Conservation (phyloP, 1,140 invertebrate species). For the Subanguina moxae region DNA sequence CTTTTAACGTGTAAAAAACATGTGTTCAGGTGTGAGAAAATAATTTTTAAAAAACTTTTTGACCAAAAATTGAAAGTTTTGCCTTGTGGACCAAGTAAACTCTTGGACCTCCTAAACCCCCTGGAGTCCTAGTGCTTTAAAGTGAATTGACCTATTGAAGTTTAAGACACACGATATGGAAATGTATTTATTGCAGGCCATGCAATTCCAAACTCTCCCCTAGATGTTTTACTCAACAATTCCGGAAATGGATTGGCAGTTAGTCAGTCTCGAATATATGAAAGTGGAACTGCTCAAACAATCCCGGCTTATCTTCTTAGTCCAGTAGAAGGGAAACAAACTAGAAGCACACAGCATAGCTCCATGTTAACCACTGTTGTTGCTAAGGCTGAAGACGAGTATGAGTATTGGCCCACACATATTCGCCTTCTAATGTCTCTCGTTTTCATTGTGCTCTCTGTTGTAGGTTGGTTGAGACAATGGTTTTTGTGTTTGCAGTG, state of each 20-base stretch:
- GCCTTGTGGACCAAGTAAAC: neutral
- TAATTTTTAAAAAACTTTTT: neutral
- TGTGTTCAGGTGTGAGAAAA: no score
- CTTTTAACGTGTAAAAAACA: no score
- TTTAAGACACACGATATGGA: neutral
- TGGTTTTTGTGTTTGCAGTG: neutral
- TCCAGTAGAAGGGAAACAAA: neutral
- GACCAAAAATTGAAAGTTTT: neutral
- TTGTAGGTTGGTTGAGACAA: neutral
- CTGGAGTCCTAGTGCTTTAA: no score
- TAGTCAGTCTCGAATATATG: neutral
- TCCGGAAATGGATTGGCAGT: neutral
- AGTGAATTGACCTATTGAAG: no score
- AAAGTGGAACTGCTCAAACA: neutral
- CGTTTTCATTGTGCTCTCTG: slow-evolving; percentile 7
- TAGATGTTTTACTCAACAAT: neutral
- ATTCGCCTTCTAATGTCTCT: slow-evolving; percentile 4
- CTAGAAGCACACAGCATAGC: neutral
- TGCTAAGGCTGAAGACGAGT: neutral
- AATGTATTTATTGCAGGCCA: neutral
- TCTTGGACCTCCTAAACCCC: no score
- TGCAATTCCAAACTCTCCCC: neutral
- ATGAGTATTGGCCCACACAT: slow-evolving; percentile 7
- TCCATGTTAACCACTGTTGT: neutral
- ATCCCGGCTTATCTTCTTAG: neutral